phyloP scores from a whole-genome alignment of 2,797 vertebrate species.

The Ammospiza maritima region DNA sequence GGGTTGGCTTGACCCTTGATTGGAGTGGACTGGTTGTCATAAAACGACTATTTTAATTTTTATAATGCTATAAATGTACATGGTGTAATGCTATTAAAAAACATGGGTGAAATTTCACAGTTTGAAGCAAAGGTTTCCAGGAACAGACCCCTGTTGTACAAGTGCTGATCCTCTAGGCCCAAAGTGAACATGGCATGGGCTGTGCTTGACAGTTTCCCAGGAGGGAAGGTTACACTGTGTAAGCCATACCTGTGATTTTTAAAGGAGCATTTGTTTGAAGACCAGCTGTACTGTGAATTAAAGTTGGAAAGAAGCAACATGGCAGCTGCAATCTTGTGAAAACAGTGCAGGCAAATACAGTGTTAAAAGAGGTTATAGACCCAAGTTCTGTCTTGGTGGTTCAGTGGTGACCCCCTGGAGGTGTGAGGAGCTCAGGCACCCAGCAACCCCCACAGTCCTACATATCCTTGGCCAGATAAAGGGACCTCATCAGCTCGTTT shows the following conservation, averaged over 20 bases:
- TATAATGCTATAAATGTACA: background rate
- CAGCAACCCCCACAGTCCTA: background rate
- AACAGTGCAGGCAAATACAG: background rate
- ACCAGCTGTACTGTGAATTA: background rate
- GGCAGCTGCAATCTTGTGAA: background rate
- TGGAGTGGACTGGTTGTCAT: background rate
- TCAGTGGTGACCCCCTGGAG: background rate
- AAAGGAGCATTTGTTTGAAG: background rate
- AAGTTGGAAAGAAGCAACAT: background rate
- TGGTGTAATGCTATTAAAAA: background rate
- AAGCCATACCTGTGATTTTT: background rate
- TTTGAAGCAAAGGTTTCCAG: background rate
- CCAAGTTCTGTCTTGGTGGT: background rate
- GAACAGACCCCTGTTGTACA: background rate
- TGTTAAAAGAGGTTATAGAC: rapidly evolving
- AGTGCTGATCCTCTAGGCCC: background rate
- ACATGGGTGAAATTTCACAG: background rate
- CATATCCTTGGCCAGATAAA: background rate
- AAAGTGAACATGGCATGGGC: rapidly evolving
- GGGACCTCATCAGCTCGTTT: background rate
- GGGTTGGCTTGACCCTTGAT: background rate
- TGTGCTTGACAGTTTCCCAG: background rate
- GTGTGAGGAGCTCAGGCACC: background rate
- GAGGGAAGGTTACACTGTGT: background rate
- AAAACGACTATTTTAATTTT: background rate